phyloP scores from a whole-genome alignment of 30 jellyfish, hydroid and myxozoan species.

The Aurelia sp. region DNA sequence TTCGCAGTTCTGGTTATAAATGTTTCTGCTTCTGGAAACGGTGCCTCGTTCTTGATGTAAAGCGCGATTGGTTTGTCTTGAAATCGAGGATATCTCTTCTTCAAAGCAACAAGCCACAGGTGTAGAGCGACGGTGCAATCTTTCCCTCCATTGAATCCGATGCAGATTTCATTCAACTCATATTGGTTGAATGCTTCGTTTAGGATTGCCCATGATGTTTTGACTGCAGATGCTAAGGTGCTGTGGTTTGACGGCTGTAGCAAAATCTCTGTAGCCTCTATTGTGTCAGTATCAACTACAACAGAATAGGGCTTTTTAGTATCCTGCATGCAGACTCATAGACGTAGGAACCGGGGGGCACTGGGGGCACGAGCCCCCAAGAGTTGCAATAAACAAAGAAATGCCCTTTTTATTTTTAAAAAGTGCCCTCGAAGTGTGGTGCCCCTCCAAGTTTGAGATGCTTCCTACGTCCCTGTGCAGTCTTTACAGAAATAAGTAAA shows the following conservation, averaged over 20 bases:
- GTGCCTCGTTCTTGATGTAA: conserved; percentile 77
- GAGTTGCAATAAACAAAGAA: too few relatives aligned
- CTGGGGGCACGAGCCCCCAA: too few relatives aligned
- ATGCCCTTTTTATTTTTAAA: too few relatives aligned
- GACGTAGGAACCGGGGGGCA: too few relatives aligned
- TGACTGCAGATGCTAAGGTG: conserved; percentile 77
- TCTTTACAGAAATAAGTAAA: too few relatives aligned
- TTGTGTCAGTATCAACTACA: conserved; percentile 39
- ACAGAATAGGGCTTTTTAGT: background rate
- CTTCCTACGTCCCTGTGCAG: too few relatives aligned
- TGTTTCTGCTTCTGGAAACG: conserved; percentile 87
- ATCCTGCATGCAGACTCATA: background rate
- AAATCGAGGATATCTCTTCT: conserved; percentile 52
- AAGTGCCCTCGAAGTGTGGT: too few relatives aligned
- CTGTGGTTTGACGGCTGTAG: conserved; percentile 56
- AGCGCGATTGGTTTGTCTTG: conserved; percentile 64
- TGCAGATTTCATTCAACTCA: conserved; percentile 80
- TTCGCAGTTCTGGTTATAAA: conserved; percentile 72
- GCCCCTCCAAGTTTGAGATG: too few relatives aligned
- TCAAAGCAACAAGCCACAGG: conserved; percentile 79
- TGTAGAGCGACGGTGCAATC: conserved; percentile 97
- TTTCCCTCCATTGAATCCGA: conserved; percentile 98
- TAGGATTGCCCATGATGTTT: conserved; percentile 89
- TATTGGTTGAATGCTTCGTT: conserved; percentile 69
- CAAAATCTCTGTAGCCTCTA: conserved; percentile 39